phyloP scores from a whole-genome alignment of 2,113 vertebrate species.

The Myotis davidii region DNA sequence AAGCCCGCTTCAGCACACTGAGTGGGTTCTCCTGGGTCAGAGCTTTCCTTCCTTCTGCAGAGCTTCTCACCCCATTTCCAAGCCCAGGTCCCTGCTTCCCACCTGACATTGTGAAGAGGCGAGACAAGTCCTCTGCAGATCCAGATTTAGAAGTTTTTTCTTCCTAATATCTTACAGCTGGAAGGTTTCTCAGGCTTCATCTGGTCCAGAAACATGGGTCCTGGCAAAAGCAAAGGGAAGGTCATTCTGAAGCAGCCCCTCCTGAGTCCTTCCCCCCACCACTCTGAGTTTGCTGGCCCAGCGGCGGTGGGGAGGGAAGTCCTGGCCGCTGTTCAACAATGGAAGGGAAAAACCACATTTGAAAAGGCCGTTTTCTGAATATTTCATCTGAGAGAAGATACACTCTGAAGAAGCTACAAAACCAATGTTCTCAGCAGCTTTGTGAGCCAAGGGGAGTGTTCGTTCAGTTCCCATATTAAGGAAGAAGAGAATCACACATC shows the following conservation, averaged over 20 bases:
- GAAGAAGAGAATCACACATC: background rate
- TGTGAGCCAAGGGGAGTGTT: background rate
- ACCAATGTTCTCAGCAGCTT: background rate
- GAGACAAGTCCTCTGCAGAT: background rate
- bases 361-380: background rate
- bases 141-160: background rate
- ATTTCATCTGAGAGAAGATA: background rate
- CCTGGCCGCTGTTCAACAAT: background rate
- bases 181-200: slow-evolving; percentile 14
- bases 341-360: background rate
- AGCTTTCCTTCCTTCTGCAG: background rate
- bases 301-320: background rate
- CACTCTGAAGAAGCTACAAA: background rate
- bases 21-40: background rate
- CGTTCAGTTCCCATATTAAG: background rate
- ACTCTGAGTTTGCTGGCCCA: background rate
- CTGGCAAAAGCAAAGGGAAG: background rate
- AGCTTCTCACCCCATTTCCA: background rate
- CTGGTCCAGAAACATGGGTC: slow-evolving; percentile 18
- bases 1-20: background rate
- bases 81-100: background rate
- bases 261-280: too few species aligned
- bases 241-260: background rate
- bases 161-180: background rate
- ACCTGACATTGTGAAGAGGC: slow-evolving; percentile 66